A percentile compares a stretch with the other conserved stretches of the same genome.
Conservation (phyloP, 1,140 invertebrate genomes). For the Pinna nobilis region DNA sequence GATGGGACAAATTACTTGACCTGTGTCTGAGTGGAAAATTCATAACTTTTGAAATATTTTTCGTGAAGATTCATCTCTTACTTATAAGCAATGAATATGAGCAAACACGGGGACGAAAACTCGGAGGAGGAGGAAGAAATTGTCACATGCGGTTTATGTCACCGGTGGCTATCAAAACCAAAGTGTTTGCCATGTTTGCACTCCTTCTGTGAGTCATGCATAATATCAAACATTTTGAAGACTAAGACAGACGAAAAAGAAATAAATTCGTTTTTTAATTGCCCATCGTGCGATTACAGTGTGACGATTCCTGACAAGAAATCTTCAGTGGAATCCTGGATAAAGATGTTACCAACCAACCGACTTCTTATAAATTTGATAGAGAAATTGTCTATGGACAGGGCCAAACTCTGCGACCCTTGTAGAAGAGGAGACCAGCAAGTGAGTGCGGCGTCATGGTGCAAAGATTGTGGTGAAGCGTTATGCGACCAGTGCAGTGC, state of each 20-base stretch:
- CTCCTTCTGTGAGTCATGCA: constrained; percentile 35
- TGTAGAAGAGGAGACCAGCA: constrained; percentile 23
- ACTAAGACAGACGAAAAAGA: constrained; percentile 17
- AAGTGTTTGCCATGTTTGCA: constrained; percentile 28
- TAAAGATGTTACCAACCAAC: constrained; percentile 26
- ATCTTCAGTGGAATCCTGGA: constrained; percentile 20
- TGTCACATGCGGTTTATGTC: constrained; percentile 14
- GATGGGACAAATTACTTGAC: too few species aligned
- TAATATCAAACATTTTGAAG: constrained; percentile 26
- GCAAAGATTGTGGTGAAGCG: constrained; percentile 39
- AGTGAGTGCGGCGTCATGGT: constrained; percentile 27
- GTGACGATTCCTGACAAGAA: constrained; percentile 22
- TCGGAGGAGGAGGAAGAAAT: constrained; percentile 5
- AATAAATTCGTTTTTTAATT: constrained; percentile 9
- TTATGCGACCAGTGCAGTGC: constrained; percentile 27
- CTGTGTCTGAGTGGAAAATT: too few species aligned
- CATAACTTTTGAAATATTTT: too few species aligned
- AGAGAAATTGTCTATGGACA: constrained; percentile 26
- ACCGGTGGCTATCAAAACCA: constrained; percentile 18
- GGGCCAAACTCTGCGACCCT: constrained; percentile 19
- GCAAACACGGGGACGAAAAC: background rate
- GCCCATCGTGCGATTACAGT: constrained; percentile 20
- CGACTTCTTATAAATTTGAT: constrained; percentile 15
- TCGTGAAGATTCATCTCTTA: too few species aligned
- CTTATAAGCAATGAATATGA: too few species aligned